Base-by-base conservation (phyloP, 2,113 vertebrate species). In the Sterna hirundo region DNA sequence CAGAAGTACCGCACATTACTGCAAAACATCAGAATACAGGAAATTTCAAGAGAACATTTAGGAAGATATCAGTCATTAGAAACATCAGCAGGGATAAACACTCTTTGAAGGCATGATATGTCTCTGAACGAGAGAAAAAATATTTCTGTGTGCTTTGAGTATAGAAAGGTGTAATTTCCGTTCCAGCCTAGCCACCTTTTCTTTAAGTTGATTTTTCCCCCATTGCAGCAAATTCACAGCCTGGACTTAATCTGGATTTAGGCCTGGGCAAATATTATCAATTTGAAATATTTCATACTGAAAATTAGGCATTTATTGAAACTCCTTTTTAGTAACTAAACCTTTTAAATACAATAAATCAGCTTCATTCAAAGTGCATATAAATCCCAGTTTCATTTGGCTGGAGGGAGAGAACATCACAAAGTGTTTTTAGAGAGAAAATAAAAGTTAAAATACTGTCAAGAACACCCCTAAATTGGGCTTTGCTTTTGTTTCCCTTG, bases 291-390 rank as follows among this genome's bases (percentile, higher is more conserved):
- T 18, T 85, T 64, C 21, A 66, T 27, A 14, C 13, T 86, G 52
- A 72, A 90, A 83, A 86, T 29, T 3, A 83, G 17, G 8, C 30
- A 68, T 71, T 71, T 82, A 54, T 42, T 87, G 20, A 78, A 77
- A 65, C 2, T 23, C 2, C 1, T 79, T 90, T 72, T 46, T 5
- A 86, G 38, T 25, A 80, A 38, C 15, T 55, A 65, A 40, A 25
- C 3, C 3, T n/a, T 38, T 65, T 54, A 44, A 10, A 38, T 26
- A 44, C 1, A 66, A 71, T 51, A 57, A 74, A 15, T 1, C 11
- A 57, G 15, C 6, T 62, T 82, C 0, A 1, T 26, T 78, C 12
- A 61, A 74, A 0, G 1, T 22, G 9, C 47, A 57, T 25, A 90
- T 61, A 86, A 70, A 87, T 57, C 7, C 10, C 16, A 82, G 32